Evolutionary conservation across 2,797 vertebrate species (phyloP).

Genomic region (Danio aesculapii): DNA sequence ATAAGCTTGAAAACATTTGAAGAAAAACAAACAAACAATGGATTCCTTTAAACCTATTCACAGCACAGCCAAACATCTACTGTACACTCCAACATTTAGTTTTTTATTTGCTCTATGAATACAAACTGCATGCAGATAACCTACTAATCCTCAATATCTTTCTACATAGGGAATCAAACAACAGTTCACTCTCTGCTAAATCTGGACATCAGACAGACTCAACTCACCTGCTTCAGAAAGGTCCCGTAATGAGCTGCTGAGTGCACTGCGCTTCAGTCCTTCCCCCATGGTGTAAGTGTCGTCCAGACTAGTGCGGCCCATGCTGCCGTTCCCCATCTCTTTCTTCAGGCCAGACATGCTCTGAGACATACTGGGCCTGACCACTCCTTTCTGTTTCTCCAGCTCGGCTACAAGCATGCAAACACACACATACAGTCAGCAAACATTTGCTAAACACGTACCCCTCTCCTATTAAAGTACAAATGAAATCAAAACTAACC

Average conservation of each 20-base stretch:
- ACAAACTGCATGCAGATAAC: not conserved
- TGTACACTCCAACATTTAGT: not conserved
- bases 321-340: constrained; percentile 87
- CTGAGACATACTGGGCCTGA: constrained; percentile 94
- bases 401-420: constrained; percentile 85
- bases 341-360: constrained; percentile 93
- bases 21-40: not conserved
- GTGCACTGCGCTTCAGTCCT: constrained; percentile 94
- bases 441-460: not conserved
- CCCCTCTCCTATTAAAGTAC: too few relatives aligned
- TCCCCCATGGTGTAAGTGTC: constrained; percentile 94
- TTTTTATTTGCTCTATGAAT: not conserved
- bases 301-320: constrained; percentile 93
- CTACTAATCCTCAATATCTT: not conserved
- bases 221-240: constrained; percentile 94
- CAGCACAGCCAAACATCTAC: not conserved
- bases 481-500: too few relatives aligned
- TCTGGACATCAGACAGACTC: not conserved
- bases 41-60: not conserved
- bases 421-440: not conserved
- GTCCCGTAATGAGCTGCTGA: constrained; percentile 96
- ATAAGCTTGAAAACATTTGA: too few relatives aligned
- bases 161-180: constrained; percentile 12
- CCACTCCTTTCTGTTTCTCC: constrained; percentile 97
- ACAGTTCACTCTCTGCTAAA: not conserved